phyloP scores from a whole-genome alignment of 1,140 invertebrate species.

The Apolygus lucorum region DNA sequence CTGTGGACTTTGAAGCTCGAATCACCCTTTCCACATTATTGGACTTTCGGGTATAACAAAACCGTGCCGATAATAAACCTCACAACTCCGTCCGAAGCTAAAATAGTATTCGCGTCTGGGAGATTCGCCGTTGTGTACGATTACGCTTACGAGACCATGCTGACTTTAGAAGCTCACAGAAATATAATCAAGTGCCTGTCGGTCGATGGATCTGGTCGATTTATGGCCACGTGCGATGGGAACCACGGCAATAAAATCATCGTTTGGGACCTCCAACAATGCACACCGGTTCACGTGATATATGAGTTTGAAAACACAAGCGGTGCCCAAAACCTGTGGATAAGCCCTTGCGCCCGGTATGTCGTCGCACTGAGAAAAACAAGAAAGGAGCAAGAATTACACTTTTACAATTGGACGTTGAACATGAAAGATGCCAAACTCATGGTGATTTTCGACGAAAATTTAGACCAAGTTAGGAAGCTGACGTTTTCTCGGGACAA shows the following conservation, averaged over 20 bases:
- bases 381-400: constrained; percentile 6
- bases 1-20: background rate
- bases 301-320: constrained; percentile 7
- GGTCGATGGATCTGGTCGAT: background rate
- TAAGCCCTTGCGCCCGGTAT: constrained; percentile 2
- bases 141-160: constrained; percentile 17
- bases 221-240: background rate
- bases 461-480: background rate
- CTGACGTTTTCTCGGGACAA: constrained; percentile 2
- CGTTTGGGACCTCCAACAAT: constrained; percentile 9
- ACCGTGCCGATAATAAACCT: constrained; percentile 6
- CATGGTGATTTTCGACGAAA: background rate
- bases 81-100: constrained; percentile 14
- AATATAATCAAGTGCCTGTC: constrained; percentile 1
- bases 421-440: background rate
- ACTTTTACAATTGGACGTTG: constrained; percentile 10
- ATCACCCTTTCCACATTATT: constrained; percentile 11
- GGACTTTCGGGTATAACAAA: constrained; percentile 15
- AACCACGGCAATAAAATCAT: constrained; percentile 1
- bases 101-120: constrained; percentile 6
- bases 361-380: background rate
- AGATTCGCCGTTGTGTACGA: constrained; percentile 13
- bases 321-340: background rate
- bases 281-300: constrained; percentile 12
- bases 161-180: background rate